Conservation (phyloP, 2,797 vertebrate genomes). For the Phrynocephalus vlangalii region DNA sequence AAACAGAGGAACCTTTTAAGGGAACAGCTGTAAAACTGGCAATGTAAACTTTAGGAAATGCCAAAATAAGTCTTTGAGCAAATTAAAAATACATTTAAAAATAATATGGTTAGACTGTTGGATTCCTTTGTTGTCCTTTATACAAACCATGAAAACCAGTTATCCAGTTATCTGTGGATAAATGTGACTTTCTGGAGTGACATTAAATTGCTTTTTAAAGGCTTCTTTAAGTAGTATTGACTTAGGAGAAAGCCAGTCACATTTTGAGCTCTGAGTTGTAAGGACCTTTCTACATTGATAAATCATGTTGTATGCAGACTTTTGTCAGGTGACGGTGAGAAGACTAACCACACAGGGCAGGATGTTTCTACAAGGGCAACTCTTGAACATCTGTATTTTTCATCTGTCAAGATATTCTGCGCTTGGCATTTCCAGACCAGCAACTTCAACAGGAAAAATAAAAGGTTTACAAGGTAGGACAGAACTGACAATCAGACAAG, state of each 20-base stretch:
- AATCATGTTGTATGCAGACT: conserved; percentile 73
- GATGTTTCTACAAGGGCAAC: conserved; percentile 51
- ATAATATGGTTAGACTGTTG: conserved; percentile 59
- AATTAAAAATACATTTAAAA: conserved; percentile 56
- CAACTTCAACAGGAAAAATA: conserved; percentile 33
- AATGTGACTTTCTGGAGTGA: conserved; percentile 78
- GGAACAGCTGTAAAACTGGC: conserved; percentile 36
- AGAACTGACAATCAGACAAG: conserved; percentile 27
- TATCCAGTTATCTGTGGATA: conserved; percentile 80
- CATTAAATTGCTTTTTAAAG: conserved; percentile 79
- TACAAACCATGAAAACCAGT: conserved; percentile 76
- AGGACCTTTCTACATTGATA: conserved; percentile 74
- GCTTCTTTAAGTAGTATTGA: conserved; percentile 74
- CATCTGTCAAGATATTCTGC: conserved; percentile 47
- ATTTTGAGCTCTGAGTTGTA: conserved; percentile 72
- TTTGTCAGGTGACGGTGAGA: conserved; percentile 72
- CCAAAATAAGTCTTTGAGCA: conserved; percentile 35
- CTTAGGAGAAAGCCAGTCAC: conserved; percentile 73
- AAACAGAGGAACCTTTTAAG: conserved; percentile 39
- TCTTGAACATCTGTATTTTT: conserved; percentile 46
- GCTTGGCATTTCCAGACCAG: conserved; percentile 50
- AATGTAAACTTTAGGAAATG: conserved; percentile 37
- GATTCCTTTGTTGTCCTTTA: conserved; percentile 69
- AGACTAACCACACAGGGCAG: conserved; percentile 58
- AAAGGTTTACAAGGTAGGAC: conserved; percentile 66